Conservation (phyloP, 1,140 invertebrate genomes). For the Araneus ventricosus region DNA sequence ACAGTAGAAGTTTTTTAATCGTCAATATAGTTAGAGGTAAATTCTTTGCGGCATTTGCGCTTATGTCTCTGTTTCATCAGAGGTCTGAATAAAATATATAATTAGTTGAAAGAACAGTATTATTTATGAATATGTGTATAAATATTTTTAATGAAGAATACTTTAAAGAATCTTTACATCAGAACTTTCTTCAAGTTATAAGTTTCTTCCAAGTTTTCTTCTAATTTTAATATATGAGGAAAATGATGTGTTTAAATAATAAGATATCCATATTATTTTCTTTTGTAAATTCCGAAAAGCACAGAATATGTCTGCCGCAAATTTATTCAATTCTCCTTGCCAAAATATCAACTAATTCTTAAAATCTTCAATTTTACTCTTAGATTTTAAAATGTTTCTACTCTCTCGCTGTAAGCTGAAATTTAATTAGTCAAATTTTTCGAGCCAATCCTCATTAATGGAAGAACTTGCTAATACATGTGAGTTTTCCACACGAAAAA, state of each 20-base stretch:
- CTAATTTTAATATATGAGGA: slow-evolving; percentile 78
- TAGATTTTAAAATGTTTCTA: neutral
- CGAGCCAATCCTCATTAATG: no score
- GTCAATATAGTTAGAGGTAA: neutral
- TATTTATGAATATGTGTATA: slow-evolving; percentile 49
- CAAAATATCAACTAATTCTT: neutral
- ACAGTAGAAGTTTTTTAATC: neutral
- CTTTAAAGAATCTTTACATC: no score
- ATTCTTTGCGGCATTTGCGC: neutral
- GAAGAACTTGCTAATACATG: no score
- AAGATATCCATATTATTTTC: slow-evolving; percentile 12
- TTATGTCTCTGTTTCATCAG: neutral
- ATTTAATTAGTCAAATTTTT: neutral
- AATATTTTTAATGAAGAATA: slow-evolving; percentile 47
- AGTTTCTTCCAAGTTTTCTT: slow-evolving; percentile 83
- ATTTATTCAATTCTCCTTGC: neutral
- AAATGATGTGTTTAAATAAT: slow-evolving; percentile 55
- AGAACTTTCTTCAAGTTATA: slow-evolving; percentile 78
- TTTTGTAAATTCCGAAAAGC: slow-evolving; percentile 86
- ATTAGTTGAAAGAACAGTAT: neutral
- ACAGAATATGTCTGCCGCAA: slow-evolving; percentile 40
- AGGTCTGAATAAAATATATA: neutral
- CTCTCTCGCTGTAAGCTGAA: neutral
- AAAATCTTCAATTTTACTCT: neutral
- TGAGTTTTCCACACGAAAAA: no score